These are phyloP conservation scores for Achlya flavicornis DNA, from an alignment of 2,888 invertebrate species.

Conservation along the genomic window DNA sequence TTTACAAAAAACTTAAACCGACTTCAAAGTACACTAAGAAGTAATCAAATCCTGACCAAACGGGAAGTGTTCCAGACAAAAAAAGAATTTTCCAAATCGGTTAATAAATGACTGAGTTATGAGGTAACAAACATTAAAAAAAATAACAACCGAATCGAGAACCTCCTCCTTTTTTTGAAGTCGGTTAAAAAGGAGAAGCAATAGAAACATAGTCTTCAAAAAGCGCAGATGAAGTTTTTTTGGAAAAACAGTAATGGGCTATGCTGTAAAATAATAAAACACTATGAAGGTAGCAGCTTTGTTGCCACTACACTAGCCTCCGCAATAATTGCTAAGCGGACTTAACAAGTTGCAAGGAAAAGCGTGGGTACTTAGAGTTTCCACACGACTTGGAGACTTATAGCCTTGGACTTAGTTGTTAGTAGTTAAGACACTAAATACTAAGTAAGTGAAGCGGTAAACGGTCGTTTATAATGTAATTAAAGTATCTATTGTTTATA, in stretches of 20 bases:
- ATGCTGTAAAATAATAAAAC: neutral
- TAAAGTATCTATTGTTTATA: neutral
- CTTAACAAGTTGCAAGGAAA: slow-evolving; percentile 34
- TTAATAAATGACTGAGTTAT: too few species aligned
- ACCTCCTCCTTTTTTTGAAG: too few species aligned
- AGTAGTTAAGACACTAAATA: slow-evolving; percentile 34
- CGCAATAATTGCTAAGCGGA: slow-evolving; percentile 36
- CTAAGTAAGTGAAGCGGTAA: slow-evolving; percentile 19
- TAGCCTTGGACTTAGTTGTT: slow-evolving; percentile 20
- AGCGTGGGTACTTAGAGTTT: slow-evolving; percentile 32
- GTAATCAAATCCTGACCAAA: too few species aligned
- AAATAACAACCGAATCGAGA: too few species aligned
- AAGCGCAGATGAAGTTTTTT: too few species aligned
- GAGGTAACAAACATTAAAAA: too few species aligned
- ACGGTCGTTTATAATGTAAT: slow-evolving; percentile 18
- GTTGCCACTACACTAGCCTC: slow-evolving; percentile 21
- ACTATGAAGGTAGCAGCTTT: neutral
- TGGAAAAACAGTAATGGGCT: neutral
- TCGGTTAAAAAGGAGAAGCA: too few species aligned
- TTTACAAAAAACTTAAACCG: too few species aligned
- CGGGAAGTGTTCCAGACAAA: too few species aligned
- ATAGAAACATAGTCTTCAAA: too few species aligned
- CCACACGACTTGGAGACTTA: slow-evolving; percentile 31
- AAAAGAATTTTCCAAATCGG: too few species aligned
- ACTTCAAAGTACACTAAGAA: too few species aligned